Evolutionary conservation across 1,140 invertebrate genomes (phyloP), one percentile per base, ranked within the genome.

Genomic region (Hormaphis cornu): DNA sequence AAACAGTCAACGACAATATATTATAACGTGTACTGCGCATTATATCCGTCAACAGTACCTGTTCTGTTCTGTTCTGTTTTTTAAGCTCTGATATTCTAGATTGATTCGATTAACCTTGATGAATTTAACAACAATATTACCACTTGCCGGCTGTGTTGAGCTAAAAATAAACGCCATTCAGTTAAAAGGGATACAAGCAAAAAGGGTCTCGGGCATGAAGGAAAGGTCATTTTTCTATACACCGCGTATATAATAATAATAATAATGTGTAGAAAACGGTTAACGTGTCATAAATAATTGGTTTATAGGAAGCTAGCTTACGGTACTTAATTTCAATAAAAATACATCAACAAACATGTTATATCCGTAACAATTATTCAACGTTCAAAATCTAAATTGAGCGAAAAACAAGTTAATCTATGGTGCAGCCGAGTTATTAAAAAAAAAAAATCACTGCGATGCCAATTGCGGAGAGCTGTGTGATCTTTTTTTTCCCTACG

Each of bases 31-130:
- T 33, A 33, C 30, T 33, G 30, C 30, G 30, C n/a, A n/a, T n/a
- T 33, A 20, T 44, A 42, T 42, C 24, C 8, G 30, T 66, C 44
- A 50, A 18, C 28, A 20, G 26, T 3, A 46, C 61, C 61, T 66
- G 61, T 30, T 28, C 20, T 48, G 58, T 61, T 63, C 28, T n/a
- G n/a, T 30, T 28, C 20, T 48, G 58, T 66, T 66, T n/a, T 46
- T 46, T 46, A 48, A 50, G 18, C 44, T 66, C 44, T 50, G 61
- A 48, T 66, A 63, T 63, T 63, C n/a, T 42, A 63, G 42, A 63
- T 63, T 66, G 28, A 66, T 66, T 66, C 44, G 61, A 66, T 66
- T 66, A 66, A 66, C 61, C 61, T 66, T 66, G 42, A 66, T 33
- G 42, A 50, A 66, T 50, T 66, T 48, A 66, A 48, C 61, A 28